Evolutionary conservation across 2,797 vertebrate species (phyloP).

Genomic region (Nannoperca australis): DNA sequence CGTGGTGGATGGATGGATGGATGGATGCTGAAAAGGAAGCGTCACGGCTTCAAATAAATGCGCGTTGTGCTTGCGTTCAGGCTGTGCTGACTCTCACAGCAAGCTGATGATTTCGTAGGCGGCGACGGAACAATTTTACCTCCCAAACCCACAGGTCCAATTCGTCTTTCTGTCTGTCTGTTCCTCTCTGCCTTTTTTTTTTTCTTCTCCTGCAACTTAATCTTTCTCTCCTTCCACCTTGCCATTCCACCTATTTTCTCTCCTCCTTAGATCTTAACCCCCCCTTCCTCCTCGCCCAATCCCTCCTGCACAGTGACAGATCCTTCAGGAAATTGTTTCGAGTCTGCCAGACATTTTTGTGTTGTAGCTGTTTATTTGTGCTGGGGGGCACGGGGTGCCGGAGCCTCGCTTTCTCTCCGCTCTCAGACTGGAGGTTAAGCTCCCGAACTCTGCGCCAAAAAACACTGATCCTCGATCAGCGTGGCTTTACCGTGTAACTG

Average conservation of each 20-base stretch:
- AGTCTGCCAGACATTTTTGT: slow-evolving; percentile 78
- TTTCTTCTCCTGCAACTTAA: slow-evolving; percentile 65
- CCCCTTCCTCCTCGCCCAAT: slow-evolving; percentile 35
- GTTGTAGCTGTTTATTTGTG: slow-evolving; percentile 82
- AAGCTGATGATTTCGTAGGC: slow-evolving; percentile 56
- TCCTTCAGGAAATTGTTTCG: slow-evolving; percentile 84
- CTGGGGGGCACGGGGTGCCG: slow-evolving; percentile 47
- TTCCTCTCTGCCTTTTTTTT: slow-evolving; percentile 24
- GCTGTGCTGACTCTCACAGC: slow-evolving; percentile 19
- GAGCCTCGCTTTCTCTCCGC: slow-evolving; percentile 39
- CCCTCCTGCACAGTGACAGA: slow-evolving; percentile 76
- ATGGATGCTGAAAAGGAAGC: slow-evolving; percentile 52
- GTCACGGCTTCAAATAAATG: slow-evolving; percentile 68
- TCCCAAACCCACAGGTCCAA: slow-evolving; percentile 58
- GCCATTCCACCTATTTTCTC: slow-evolving; percentile 67
- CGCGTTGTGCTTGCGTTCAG: slow-evolving; percentile 52
- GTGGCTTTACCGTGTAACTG: slow-evolving; percentile 74
- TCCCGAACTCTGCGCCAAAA: slow-evolving; percentile 65
- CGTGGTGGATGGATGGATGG: slow-evolving; percentile 56
- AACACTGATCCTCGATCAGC: slow-evolving; percentile 74
- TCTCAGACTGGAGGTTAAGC: slow-evolving; percentile 74
- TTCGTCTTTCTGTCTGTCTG: slow-evolving; percentile 49
- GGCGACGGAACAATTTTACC: slow-evolving; percentile 39
- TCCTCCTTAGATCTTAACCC: slow-evolving; percentile 55
- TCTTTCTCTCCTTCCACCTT: slow-evolving; percentile 54